Evolutionary conservation across 2,113 vertebrate genomes (phyloP).

Genomic region (Malurus elegans): DNA sequence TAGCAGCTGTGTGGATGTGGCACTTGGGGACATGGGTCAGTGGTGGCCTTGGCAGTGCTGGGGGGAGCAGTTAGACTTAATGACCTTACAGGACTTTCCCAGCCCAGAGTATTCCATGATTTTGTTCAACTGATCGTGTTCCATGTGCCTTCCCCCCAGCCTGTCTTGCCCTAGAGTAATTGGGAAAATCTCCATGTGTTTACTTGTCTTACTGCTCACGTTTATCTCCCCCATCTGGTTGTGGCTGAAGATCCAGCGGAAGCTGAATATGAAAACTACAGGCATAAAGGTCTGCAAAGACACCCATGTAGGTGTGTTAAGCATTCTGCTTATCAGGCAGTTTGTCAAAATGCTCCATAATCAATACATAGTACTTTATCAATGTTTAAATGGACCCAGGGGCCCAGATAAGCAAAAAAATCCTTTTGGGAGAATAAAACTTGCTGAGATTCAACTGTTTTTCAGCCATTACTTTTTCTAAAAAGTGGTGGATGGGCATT

Average conservation of each 20-base stretch:
- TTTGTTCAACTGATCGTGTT: fast-evolving
- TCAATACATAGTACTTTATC: background rate
- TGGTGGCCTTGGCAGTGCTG: background rate
- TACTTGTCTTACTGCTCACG: background rate
- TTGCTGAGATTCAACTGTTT: background rate
- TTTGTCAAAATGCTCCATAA: background rate
- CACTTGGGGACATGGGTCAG: background rate
- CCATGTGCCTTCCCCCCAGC: background rate
- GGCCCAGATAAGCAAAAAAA: background rate
- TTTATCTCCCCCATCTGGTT: background rate
- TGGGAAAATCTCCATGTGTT: background rate
- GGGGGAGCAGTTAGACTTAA: background rate
- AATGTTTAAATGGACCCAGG: background rate
- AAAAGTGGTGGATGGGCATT: background rate
- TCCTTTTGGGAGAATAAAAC: background rate
- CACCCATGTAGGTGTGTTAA: background rate
- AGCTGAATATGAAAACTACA: background rate
- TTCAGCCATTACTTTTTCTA: background rate
- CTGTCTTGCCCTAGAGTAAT: background rate
- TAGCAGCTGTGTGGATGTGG: fast-evolving
- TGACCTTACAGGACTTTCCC: background rate
- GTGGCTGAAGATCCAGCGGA: background rate
- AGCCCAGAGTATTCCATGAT: background rate
- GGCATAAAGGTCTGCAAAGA: background rate
- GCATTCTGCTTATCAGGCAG: background rate